Evolutionary conservation across 2,888 invertebrate genomes (phyloP), one percentile per base, ranked within the genome.

Genomic region (Melieria picta): DNA sequence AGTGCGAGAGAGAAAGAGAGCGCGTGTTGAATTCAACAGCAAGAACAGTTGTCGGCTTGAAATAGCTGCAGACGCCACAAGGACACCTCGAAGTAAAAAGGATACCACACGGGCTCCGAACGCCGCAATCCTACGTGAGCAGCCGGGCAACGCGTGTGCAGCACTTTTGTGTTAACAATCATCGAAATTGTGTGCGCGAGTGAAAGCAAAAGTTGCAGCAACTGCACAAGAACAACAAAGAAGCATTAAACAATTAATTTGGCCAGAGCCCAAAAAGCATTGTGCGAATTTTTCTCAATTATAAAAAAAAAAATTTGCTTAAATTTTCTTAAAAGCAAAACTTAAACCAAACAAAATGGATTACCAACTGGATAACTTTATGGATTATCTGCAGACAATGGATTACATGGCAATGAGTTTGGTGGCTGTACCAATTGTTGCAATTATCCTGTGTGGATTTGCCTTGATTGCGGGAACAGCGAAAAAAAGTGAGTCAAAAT

Each of bases 401-500:
- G 65, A 71, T 65, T 65, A 55, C 42, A 65, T 55, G 42, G 30
- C 61, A 42, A 52, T 65, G 7, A 61, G 65, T 48, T 55, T 71
- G 60, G 42, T 71, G 30, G 71, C 71, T 55, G 57, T 65, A 65
- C 71, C 71, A 42, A 65, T 65, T 55, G 45, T 71, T 13, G 55
- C 71, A n/a, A 61, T 65, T 7, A 7, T 58, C 16, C 50, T 61
- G 55, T 61, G 5, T 2, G 61, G 61, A 61, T 61, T 45, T 16
- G 30, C 30, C 30, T 30, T 64, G 45, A 16, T 45, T 16, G 5
- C 30, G 46, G 50, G 58, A n/a, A 64, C 56, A 52, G 52, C 57
- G 43, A 58, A 55, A 65, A 71, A 71, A 71, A 71, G 71, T 71
- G 43, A 71, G 71, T 71, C 30, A 4, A 52, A 47, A 62, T 9